Percentiles rank a stretch among this genome's conserved stretches.
These are phyloP conservation scores for Chelonus formosanus DNA, from an alignment of 2,888 invertebrate species.

Conservation along the genomic window DNA sequence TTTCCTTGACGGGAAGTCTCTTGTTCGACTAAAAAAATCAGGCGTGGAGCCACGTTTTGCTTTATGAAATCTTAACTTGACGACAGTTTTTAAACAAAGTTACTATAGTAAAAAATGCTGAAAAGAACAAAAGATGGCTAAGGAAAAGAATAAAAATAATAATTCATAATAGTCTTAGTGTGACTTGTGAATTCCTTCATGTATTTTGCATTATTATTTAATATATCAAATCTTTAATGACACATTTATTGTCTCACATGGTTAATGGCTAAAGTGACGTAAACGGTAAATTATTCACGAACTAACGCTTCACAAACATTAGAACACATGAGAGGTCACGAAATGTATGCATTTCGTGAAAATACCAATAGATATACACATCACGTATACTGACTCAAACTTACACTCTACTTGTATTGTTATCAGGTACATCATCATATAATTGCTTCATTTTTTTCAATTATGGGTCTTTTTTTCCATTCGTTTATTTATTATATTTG, in stretches of 20 bases:
- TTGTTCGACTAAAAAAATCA: conserved; percentile 14
- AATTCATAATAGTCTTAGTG: neutral
- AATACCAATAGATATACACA: conserved; percentile 3
- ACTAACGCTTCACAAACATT: conserved; percentile 8
- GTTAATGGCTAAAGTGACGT: neutral
- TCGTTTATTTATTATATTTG: too few relatives aligned
- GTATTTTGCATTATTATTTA: too few relatives aligned
- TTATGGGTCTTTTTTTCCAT: too few relatives aligned
- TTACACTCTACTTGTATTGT: too few relatives aligned
- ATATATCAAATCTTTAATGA: neutral
- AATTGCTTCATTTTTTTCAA: too few relatives aligned
- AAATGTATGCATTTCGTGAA: conserved; percentile 8
- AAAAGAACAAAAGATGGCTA: neutral
- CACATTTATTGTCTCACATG: neutral
- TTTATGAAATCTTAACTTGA: conserved; percentile 13
- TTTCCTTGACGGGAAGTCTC: conserved; percentile 9
- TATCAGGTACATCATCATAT: too few relatives aligned
- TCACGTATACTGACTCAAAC: neutral
- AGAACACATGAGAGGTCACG: too few relatives aligned
- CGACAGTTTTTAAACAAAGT: conserved; percentile 15
- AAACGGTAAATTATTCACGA: conserved; percentile 3
- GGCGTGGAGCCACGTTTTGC: conserved; percentile 9
- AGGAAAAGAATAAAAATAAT: neutral
- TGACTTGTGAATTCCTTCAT: too few relatives aligned
- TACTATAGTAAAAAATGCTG: neutral